phyloP scores from a whole-genome alignment of 2,113 vertebrate genomes.

The Mustela lutreola region DNA sequence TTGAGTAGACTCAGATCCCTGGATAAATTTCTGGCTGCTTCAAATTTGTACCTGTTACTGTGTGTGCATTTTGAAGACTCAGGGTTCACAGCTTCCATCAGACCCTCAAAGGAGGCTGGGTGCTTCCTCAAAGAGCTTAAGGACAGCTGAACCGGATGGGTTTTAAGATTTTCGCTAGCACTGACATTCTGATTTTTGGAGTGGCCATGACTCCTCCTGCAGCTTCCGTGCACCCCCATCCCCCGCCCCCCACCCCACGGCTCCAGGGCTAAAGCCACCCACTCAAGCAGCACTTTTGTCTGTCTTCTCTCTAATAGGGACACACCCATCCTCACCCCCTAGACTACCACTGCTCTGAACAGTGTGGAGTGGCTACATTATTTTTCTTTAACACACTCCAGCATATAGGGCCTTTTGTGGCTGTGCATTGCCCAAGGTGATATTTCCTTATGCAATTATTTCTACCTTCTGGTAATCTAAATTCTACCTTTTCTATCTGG shows the following conservation, averaged over 20 bases:
- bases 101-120: not conserved
- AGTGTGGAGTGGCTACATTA: not conserved
- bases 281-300: not conserved
- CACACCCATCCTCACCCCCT: not conserved
- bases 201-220: not conserved
- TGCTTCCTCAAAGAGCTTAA: not conserved
- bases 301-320: not conserved
- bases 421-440: not conserved
- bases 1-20: not conserved
- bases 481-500: not conserved
- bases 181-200: not conserved
- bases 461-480: not conserved
- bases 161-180: not conserved
- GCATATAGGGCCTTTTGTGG: not conserved
- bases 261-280: not conserved
- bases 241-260: not conserved
- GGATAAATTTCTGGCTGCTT: not conserved
- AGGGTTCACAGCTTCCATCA: not conserved
- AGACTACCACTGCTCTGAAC: not conserved
- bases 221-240: rapidly evolving
- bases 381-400: slow-evolving; percentile 31
- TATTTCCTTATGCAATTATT: slow-evolving; percentile 22
- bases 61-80: not conserved
- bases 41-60: not conserved
- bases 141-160: not conserved